Conservation (phyloP, 1,140 invertebrate species). For the Cyclina sinensis region DNA sequence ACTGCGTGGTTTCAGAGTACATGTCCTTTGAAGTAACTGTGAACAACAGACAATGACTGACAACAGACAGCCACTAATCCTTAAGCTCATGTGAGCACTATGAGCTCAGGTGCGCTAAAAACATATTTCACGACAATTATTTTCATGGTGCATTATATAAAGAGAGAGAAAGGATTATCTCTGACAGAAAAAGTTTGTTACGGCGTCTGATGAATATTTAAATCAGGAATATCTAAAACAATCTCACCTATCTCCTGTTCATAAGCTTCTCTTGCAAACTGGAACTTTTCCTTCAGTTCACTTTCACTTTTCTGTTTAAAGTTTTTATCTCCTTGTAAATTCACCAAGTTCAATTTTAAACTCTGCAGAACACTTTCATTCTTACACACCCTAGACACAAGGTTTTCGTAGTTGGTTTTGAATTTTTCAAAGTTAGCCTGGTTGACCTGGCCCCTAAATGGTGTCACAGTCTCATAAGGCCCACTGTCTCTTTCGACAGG, state of each 20-base stretch:
- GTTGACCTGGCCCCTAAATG: conserved; percentile 47
- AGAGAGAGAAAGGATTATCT: too few relatives aligned
- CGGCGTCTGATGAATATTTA: too few relatives aligned
- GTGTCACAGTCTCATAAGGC: conserved; percentile 45
- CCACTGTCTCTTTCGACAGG: neutral
- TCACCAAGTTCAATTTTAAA: conserved; percentile 75
- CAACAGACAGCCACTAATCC: too few relatives aligned
- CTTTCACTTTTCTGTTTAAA: conserved; percentile 67
- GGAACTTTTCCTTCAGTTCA: conserved; percentile 70
- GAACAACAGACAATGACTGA: too few relatives aligned
- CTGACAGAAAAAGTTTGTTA: too few relatives aligned
- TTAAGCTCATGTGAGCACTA: too few relatives aligned
- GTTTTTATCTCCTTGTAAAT: conserved; percentile 68
- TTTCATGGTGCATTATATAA: too few relatives aligned
- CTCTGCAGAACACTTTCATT: conserved; percentile 78
- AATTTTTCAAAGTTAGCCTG: conserved; percentile 64
- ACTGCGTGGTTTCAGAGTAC: too few relatives aligned
- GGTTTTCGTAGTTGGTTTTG: conserved; percentile 72
- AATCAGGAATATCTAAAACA: too few relatives aligned
- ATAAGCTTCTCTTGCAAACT: conserved; percentile 64
- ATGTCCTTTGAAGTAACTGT: too few relatives aligned
- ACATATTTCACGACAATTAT: too few relatives aligned
- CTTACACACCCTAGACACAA: conserved; percentile 78
- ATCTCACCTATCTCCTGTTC: conserved; percentile 67
- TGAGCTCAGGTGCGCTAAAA: too few relatives aligned